Evolutionary conservation across 2,888 invertebrate genomes (phyloP).

Genomic region (Lumbricus terrestris): DNA sequence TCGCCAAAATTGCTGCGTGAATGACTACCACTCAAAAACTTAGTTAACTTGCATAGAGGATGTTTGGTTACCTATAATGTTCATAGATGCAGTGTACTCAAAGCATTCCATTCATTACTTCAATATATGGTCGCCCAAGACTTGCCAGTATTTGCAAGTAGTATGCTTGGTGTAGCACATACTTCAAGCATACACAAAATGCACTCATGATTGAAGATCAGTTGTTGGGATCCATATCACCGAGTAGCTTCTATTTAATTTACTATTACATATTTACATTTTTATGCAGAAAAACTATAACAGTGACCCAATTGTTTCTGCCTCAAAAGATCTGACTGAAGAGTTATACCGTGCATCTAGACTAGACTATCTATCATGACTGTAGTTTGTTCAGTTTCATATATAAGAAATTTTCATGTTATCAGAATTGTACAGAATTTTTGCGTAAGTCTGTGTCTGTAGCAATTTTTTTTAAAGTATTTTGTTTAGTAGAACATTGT

Average conservation of each 20-base stretch:
- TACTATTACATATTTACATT: background rate
- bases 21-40: background rate
- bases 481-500: background rate
- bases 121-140: background rate
- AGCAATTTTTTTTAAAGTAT: background rate
- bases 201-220: background rate
- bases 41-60: background rate
- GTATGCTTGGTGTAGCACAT: background rate
- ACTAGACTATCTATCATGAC: slow-evolving; percentile 3
- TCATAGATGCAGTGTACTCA: background rate
- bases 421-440: background rate
- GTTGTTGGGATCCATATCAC: background rate
- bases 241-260: background rate
- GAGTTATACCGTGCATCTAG: background rate
- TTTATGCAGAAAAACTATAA: background rate
- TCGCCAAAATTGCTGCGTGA: background rate
- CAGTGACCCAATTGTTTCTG: too few relatives aligned
- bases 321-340: background rate
- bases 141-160: background rate
- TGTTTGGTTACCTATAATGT: background rate
- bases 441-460: background rate
- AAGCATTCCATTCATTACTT: background rate
- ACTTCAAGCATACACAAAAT: background rate
- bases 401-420: background rate
- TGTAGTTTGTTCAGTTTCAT: background rate